phyloP scores from a whole-genome alignment of 2,888 invertebrate species.

The Unio pictorum region DNA sequence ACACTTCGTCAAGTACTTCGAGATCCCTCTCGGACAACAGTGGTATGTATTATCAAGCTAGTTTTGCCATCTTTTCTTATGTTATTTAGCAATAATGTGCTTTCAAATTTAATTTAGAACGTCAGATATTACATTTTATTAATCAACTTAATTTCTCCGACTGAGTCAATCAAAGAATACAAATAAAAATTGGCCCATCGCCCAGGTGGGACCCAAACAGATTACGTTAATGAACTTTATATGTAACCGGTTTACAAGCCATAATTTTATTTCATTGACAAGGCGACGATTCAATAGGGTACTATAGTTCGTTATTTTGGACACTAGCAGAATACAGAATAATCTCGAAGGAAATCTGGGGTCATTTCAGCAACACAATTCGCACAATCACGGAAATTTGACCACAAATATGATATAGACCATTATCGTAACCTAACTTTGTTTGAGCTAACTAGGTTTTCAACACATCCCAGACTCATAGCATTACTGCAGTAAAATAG shows the following conservation, averaged over 20 bases:
- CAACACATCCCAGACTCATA: constrained; percentile 10
- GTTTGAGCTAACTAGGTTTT: background rate
- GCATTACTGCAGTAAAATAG: background rate
- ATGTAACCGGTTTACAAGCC: constrained; percentile 32
- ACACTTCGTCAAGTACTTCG: constrained; percentile 56
- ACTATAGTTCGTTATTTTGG: constrained; percentile 26
- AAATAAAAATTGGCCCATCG: background rate
- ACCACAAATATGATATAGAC: background rate
- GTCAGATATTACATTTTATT: constrained; percentile 30
- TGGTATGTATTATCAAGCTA: constrained; percentile 41
- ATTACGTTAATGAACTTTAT: constrained; percentile 21
- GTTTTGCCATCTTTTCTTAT: constrained; percentile 6
- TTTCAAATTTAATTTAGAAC: constrained; percentile 27
- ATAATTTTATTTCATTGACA: constrained; percentile 46
- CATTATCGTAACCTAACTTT: background rate
- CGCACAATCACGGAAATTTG: constrained; percentile 11
- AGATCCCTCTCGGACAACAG: constrained; percentile 47
- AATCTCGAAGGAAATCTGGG: constrained; percentile 11
- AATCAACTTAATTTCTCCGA: constrained; percentile 33
- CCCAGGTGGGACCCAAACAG: constrained; percentile 18
- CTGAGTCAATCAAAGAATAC: constrained; percentile 18
- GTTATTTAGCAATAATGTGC: constrained; percentile 9
- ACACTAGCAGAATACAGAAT: constrained; percentile 32
- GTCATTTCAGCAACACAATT: constrained; percentile 7
- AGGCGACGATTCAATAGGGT: constrained; percentile 30